Percentiles rank a stretch among this genome's conserved stretches.
phyloP scores from a whole-genome alignment of 92 coral and sea anemone genomes.

The Epizoanthus scotinus region DNA sequence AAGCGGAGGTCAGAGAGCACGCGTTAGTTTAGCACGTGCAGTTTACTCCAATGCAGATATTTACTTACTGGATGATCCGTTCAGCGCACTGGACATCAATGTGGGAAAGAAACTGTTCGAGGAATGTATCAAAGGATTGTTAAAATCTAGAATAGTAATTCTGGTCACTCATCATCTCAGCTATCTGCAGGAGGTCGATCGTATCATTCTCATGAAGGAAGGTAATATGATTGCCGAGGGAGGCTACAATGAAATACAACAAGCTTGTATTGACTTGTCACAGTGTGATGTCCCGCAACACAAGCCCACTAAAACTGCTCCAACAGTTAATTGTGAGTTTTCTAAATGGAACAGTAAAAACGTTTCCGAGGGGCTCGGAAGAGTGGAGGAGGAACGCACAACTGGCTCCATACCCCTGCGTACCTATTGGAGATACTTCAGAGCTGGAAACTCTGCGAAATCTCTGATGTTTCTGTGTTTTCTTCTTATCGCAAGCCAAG shows the following conservation, averaged over 20 bases:
- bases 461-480: conserved; percentile 40
- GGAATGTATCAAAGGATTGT: conserved; percentile 56
- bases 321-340: conserved; percentile 25
- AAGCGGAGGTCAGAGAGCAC: conserved; percentile 72
- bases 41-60: conserved; percentile 60
- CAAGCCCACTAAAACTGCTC: conserved; percentile 23
- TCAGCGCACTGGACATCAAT: conserved; percentile 61
- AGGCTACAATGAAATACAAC: conserved; percentile 48
- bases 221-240: conserved; percentile 55
- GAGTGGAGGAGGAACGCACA: conserved; percentile 59
- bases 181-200: conserved; percentile 62
- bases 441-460: conserved; percentile 49
- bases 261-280: conserved; percentile 48
- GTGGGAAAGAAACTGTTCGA: conserved; percentile 64
- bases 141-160: conserved; percentile 51
- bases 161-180: conserved; percentile 64
- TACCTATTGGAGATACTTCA: conserved; percentile 66
- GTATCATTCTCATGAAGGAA: conserved; percentile 66
- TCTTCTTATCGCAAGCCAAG: conserved; percentile 61
- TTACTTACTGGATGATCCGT: conserved; percentile 61
- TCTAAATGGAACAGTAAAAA: conserved; percentile 16
- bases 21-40: conserved; percentile 66
- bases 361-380: conserved; percentile 44
- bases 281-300: conserved; percentile 12
- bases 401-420: conserved; percentile 58